Evolutionary conservation across 2,797 vertebrate species (phyloP).

Genomic region (Lagocephalus sceleratus): DNA sequence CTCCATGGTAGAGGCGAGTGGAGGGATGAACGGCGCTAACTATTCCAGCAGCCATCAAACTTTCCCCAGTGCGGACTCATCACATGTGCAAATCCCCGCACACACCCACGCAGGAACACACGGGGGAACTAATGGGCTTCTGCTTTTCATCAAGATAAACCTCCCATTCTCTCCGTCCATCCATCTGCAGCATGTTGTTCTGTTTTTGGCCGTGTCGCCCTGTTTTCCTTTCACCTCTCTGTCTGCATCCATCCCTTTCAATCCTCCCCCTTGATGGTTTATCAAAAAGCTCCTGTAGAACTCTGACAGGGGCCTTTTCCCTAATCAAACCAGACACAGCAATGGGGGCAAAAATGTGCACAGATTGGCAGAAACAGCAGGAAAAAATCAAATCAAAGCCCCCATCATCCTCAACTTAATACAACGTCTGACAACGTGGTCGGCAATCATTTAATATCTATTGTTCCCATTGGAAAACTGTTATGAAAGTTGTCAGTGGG

Average conservation of each 20-base stretch:
- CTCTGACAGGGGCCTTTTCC: constrained; percentile 36
- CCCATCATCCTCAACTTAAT: constrained; percentile 54
- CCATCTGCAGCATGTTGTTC: constrained; percentile 19
- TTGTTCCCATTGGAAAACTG: constrained; percentile 44
- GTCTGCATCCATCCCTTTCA: constrained; percentile 18
- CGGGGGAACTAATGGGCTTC: constrained; percentile 31
- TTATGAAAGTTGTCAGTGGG: constrained; percentile 41
- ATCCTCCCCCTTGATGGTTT: constrained; percentile 17
- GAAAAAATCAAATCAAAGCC: constrained; percentile 59
- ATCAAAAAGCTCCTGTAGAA: constrained; percentile 39
- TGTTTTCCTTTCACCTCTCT: constrained; percentile 7
- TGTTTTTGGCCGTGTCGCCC: constrained; percentile 3
- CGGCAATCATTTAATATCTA: constrained; percentile 39
- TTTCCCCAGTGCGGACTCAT: constrained; percentile 53
- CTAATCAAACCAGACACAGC: constrained; percentile 38
- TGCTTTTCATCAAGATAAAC: constrained; percentile 62
- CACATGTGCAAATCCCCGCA: constrained; percentile 34
- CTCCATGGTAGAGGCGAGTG: constrained; percentile 43
- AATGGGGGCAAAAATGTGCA: constrained; percentile 33
- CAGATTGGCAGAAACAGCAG: constrained; percentile 52
- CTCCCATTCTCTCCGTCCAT: constrained; percentile 14
- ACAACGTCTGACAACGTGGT: constrained; percentile 47
- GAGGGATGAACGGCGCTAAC: constrained; percentile 27
- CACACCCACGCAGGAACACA: constrained; percentile 8
- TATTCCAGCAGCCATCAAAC: constrained; percentile 48